These are phyloP conservation scores for Telenomus remus DNA, from an alignment of 1,140 invertebrate species.

Conservation along the genomic window DNA sequence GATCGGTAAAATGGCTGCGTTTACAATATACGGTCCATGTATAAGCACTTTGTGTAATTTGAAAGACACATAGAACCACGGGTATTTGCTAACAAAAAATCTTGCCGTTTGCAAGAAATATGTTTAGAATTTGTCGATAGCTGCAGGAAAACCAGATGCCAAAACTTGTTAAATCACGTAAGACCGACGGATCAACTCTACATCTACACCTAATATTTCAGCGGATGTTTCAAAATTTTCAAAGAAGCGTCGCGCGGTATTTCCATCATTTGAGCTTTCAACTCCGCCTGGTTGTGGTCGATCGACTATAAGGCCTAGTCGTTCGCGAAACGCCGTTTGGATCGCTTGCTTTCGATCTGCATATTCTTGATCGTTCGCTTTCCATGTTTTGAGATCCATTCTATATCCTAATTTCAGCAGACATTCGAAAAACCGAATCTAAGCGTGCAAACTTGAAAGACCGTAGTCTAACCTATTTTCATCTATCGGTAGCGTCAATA, in stretches of 20 bases:
- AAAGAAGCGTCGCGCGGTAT: constrained; percentile 68
- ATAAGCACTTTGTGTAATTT: constrained; percentile 12
- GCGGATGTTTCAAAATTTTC: constrained; percentile 30
- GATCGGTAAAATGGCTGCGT: not conserved
- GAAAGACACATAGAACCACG: constrained; percentile 14
- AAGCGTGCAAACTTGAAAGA: too few species aligned
- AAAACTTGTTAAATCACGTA: not conserved
- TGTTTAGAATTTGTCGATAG: not conserved
- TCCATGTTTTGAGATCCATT: too few species aligned
- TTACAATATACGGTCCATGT: not conserved
- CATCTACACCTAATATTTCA: not conserved
- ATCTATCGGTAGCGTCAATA: too few species aligned
- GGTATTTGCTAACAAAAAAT: constrained; percentile 2
- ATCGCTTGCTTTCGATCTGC: constrained; percentile 9
- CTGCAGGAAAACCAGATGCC: not conserved
- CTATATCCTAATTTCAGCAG: too few species aligned
- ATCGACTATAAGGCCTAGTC: constrained; percentile 60
- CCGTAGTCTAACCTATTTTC: too few species aligned
- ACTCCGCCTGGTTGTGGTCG: constrained; percentile 62
- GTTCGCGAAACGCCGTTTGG: constrained; percentile 34
- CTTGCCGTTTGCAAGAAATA: constrained; percentile 10
- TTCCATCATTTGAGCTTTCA: constrained; percentile 68
- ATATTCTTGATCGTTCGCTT: too few species aligned
- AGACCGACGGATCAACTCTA: not conserved
- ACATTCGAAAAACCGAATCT: too few species aligned